phyloP scores from a whole-genome alignment of 2,113 vertebrate genomes.

The Ovis aries region DNA sequence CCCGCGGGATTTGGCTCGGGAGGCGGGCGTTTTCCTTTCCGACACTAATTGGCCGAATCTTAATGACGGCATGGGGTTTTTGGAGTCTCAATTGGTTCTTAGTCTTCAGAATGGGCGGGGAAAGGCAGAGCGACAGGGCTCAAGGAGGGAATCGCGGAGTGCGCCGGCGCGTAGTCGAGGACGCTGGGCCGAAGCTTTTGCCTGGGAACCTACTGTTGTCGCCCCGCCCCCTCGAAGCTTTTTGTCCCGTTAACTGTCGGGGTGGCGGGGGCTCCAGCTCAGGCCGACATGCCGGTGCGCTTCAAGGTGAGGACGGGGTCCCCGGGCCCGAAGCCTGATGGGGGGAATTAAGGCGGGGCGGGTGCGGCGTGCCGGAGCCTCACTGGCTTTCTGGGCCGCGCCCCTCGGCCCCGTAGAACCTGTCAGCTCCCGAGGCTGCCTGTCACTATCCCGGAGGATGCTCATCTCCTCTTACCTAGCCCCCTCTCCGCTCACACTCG shows the following conservation, averaged over 20 bases:
- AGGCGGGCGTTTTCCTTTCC: background rate
- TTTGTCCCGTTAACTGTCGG: constrained; percentile 50
- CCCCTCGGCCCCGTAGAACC: background rate
- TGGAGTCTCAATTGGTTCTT: constrained; percentile 37
- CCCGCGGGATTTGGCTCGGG: background rate
- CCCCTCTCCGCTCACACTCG: background rate
- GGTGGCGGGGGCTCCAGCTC: background rate
- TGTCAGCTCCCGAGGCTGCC: background rate
- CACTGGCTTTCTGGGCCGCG: background rate
- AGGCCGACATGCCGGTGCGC: constrained; percentile 76
- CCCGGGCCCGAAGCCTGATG: background rate
- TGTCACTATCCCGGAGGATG: background rate
- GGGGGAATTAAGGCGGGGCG: background rate
- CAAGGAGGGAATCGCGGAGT: background rate
- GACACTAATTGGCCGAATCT: constrained; percentile 38
- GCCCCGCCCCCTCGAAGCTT: constrained; percentile 1
- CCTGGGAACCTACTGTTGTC: constrained; percentile 55
- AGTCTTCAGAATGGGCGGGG: constrained; percentile 3
- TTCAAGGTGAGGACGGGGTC: constrained; percentile 77
- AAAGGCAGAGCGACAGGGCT: background rate
- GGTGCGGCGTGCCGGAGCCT: background rate
- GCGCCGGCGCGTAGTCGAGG: constrained; percentile 75
- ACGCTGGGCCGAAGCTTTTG: background rate
- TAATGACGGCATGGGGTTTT: background rate
- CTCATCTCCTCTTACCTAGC: background rate